Evolutionary conservation across 1,140 invertebrate genomes (phyloP).

Genomic region (Callitettix versicolor): DNA sequence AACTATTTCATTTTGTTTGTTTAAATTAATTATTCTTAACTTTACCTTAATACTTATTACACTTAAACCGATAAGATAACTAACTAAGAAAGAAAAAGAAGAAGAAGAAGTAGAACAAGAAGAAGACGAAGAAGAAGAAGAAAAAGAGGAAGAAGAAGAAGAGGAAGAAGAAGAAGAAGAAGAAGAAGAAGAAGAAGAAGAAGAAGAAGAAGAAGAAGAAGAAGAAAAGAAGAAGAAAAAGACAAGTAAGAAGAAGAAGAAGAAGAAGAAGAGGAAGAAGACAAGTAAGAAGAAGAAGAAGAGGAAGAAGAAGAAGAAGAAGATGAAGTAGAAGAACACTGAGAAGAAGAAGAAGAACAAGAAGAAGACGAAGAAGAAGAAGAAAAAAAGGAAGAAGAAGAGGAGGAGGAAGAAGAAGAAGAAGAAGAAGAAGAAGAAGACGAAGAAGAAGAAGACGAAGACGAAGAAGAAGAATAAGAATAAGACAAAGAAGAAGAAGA

Average conservation of each 20-base stretch:
- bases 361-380: too few relatives aligned
- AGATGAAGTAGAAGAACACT: too few relatives aligned
- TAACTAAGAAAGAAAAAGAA: neutral
- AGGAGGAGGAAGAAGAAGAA: neutral
- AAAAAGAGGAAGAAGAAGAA: neutral
- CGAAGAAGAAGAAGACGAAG: too few relatives aligned
- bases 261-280: neutral
- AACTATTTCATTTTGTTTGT: too few relatives aligned
- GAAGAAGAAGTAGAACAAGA: constrained; percentile 1
- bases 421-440: neutral
- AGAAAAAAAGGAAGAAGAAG: too few relatives aligned
- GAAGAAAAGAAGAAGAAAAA: neutral
- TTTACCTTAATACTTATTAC: neutral
- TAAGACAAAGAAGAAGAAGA: too few relatives aligned
- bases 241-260: neutral
- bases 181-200: neutral
- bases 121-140: too few relatives aligned
- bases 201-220: constrained; percentile 1
- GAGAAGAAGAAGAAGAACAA: too few relatives aligned
- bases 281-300: neutral
- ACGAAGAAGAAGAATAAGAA: too few relatives aligned
- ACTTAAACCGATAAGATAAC: neutral
- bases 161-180: neutral
- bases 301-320: neutral
- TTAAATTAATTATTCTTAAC: too few relatives aligned